Evolutionary conservation across 2,797 vertebrate species (phyloP).

Genomic region (Eupleurogrammus muticus): DNA sequence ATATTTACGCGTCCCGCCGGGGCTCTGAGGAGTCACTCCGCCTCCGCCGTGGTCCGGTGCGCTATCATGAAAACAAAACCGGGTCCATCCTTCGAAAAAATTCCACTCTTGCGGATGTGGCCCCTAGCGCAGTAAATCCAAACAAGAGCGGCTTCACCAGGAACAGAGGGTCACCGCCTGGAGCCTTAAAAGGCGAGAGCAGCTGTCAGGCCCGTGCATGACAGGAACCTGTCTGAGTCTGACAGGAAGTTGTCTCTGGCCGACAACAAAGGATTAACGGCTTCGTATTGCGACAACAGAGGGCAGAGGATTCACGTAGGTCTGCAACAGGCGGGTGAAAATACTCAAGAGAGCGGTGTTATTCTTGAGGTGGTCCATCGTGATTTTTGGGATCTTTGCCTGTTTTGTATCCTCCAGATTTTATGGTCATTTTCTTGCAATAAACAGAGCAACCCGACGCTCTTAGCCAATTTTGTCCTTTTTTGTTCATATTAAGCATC

Average conservation of each 20-base stretch:
- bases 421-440: background rate
- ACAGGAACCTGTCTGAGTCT: conserved; percentile 63
- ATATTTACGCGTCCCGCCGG: conserved; percentile 75
- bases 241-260: conserved; percentile 75
- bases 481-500: background rate
- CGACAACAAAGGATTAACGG: conserved; percentile 32
- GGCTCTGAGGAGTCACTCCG: conserved; percentile 62
- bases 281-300: conserved; percentile 29
- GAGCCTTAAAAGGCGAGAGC: conserved; percentile 70
- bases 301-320: conserved; percentile 6
- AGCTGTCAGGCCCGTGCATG: conserved; percentile 57
- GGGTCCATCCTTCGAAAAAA: conserved; percentile 68
- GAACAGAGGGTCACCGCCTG: conserved; percentile 67
- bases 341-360: background rate
- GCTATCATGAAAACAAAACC: conserved; percentile 70
- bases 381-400: background rate
- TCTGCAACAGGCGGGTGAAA: background rate
- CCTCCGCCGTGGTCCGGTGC: conserved; percentile 46
- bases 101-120: conserved; percentile 68
- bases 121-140: conserved; percentile 70
- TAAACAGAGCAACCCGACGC: background rate
- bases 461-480: background rate
- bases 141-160: conserved; percentile 67
- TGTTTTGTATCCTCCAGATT: too few species aligned
- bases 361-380: background rate